Conservation (phyloP, 1,140 invertebrate genomes). For the Atta texana region DNA sequence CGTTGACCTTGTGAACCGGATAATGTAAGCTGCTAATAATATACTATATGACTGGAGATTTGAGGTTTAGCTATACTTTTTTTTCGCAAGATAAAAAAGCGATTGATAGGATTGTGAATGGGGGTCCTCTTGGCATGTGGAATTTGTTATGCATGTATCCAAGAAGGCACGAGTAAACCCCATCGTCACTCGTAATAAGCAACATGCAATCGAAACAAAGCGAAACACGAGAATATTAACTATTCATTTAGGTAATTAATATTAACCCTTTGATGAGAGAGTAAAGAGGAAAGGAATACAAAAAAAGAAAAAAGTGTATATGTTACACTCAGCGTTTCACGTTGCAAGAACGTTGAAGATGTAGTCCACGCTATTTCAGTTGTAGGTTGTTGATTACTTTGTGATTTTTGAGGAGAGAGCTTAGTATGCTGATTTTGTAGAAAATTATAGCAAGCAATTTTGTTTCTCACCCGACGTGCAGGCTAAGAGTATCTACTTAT, state of each 20-base stretch:
- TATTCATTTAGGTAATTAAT: constrained; percentile 83
- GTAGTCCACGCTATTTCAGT: constrained; percentile 72
- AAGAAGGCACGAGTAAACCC: constrained; percentile 84
- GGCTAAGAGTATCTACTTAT: constrained; percentile 48
- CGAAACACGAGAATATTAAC: constrained; percentile 77
- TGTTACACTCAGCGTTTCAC: constrained; percentile 67
- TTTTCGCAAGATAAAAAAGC: constrained; percentile 70
- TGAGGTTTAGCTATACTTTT: constrained; percentile 80
- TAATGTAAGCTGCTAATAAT: constrained; percentile 67
- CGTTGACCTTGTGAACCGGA: constrained; percentile 82
- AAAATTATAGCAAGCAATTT: constrained; percentile 69
- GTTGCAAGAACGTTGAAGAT: constrained; percentile 57
- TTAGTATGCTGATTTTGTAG: constrained; percentile 74
- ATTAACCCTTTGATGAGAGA: constrained; percentile 76
- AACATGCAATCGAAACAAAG: constrained; percentile 68
- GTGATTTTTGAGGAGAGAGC: constrained; percentile 64
- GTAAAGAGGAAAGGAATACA: constrained; percentile 71
- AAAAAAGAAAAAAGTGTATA: constrained; percentile 69
- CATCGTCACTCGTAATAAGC: constrained; percentile 79
- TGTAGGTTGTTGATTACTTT: constrained; percentile 74
- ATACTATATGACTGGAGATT: constrained; percentile 74
- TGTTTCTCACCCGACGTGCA: constrained; percentile 69
- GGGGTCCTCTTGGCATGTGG: constrained; percentile 86
- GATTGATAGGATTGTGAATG: constrained; percentile 69
- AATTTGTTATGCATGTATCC: constrained; percentile 87